phyloP scores from a whole-genome alignment of 1,140 invertebrate genomes.

The Frieseomelitta varia region DNA sequence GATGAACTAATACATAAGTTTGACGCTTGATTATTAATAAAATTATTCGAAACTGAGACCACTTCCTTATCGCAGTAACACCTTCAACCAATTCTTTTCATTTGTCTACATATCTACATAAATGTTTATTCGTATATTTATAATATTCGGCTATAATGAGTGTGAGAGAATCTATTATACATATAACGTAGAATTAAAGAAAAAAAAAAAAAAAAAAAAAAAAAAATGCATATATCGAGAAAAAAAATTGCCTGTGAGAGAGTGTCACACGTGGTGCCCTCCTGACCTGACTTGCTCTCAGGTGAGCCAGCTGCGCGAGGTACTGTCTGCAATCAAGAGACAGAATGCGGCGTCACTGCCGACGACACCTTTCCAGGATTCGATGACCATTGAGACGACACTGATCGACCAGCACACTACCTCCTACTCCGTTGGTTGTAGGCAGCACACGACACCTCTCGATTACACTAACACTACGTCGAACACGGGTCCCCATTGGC shows the following conservation, averaged over 20 bases:
- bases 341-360: conserved; percentile 77
- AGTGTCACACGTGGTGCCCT: conserved; percentile 69
- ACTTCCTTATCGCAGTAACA: not conserved
- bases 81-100: not conserved
- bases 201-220: not conserved
- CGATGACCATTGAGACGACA: conserved; percentile 81
- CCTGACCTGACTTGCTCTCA: conserved; percentile 80
- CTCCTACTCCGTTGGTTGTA: conserved; percentile 80
- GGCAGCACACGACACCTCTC: conserved; percentile 81
- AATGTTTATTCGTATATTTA: not conserved
- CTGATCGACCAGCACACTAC: conserved; percentile 81
- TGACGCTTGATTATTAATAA: not conserved
- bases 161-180: not conserved
- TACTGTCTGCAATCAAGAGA: conserved; percentile 80
- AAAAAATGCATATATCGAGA: conserved; percentile 26
- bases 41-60: not conserved
- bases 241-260: conserved; percentile 55
- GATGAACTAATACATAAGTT: no score
- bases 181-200: not conserved
- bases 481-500: conserved; percentile 81
- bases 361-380: conserved; percentile 78
- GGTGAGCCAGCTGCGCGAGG: conserved; percentile 82
- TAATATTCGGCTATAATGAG: not conserved
- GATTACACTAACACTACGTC: conserved; percentile 82
- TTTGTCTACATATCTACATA: not conserved